Evolutionary conservation across 2,797 vertebrate genomes (phyloP).

Genomic region (Tolypeutes matacus): DNA sequence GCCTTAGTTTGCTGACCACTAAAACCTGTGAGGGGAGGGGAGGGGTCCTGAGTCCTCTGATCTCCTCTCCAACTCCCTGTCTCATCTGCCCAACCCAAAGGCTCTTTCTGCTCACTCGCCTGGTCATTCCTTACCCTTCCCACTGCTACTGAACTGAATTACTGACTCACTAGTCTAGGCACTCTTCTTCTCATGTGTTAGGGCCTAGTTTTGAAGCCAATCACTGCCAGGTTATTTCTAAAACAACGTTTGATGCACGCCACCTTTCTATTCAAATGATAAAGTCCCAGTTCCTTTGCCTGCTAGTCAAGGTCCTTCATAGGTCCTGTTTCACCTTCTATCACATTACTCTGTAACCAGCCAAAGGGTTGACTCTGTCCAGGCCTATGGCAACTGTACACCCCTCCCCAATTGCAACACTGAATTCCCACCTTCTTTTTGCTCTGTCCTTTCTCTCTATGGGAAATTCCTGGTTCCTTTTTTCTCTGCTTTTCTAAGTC

Average conservation of each 20-base stretch:
- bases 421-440: neutral
- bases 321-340: neutral
- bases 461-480: constrained; percentile 36
- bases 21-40: neutral
- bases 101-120: neutral
- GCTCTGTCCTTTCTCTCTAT: neutral
- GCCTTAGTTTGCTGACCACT: neutral
- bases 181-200: neutral
- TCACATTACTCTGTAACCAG: neutral
- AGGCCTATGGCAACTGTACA: neutral
- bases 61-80: neutral
- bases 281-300: neutral
- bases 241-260: neutral
- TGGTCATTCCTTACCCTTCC: neutral
- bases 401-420: neutral
- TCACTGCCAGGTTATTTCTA: constrained; percentile 1
- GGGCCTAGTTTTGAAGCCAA: neutral
- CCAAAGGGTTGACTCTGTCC: neutral
- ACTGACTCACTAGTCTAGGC: neutral
- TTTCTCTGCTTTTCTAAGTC: constrained; percentile 22
- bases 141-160: neutral
- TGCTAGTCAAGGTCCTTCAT: neutral
- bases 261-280: neutral
- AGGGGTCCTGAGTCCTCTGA: neutral
- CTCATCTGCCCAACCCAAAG: neutral